These are phyloP conservation scores for Hemicentrotus pulcherrimus DNA, from an alignment of 35 echinoderm and acorn worm genomes.

Conservation along the genomic window DNA sequence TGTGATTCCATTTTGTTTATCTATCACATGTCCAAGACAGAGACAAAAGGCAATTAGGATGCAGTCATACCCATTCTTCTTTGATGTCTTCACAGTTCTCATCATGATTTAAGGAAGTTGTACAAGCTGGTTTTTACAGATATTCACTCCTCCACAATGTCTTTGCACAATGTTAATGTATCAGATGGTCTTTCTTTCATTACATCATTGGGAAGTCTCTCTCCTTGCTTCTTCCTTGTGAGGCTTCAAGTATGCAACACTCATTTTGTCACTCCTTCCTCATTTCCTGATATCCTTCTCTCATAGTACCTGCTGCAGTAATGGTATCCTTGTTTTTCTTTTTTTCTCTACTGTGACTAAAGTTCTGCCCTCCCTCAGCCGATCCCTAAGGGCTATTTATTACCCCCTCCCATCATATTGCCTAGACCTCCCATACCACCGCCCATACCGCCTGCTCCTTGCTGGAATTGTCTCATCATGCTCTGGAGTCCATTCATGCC, in stretches of 20 bases:
- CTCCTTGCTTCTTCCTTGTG: not conserved
- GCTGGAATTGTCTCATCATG: conserved; percentile 99
- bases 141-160: not conserved
- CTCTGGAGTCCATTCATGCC: conserved; percentile 98
- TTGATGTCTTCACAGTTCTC: not conserved
- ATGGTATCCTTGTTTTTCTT: not conserved
- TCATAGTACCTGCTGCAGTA: not conserved
- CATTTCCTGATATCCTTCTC: not conserved
- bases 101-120: not conserved
- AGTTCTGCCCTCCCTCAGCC: not conserved
- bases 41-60: not conserved
- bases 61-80: not conserved
- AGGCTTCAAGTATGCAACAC: not conserved
- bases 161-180: not conserved
- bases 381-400: not conserved
- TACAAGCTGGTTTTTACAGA: not conserved
- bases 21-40: not conserved
- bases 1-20: not conserved
- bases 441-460: conserved; percentile 73
- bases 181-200: not conserved
- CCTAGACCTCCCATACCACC: conserved; percentile 77
- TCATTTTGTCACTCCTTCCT: not conserved
- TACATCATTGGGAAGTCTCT: not conserved
- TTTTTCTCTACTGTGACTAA: not conserved
- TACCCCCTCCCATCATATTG: conserved; percentile 64